These are phyloP conservation scores for Phoeniculus purpureus DNA, from an alignment of 2,797 vertebrate species.

Conservation along the genomic window DNA sequence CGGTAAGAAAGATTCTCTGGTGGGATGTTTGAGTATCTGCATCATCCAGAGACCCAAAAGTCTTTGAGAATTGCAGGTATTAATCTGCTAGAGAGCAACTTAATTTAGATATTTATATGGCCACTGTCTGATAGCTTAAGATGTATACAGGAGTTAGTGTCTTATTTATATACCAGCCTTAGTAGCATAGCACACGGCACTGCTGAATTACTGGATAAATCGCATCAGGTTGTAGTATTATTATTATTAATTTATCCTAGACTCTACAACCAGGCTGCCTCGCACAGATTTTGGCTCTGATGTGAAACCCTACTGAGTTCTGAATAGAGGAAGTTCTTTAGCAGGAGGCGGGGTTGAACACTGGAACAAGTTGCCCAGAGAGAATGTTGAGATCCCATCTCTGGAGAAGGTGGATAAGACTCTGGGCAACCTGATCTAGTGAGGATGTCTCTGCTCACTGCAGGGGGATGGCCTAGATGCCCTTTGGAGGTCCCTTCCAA, in stretches of 20 bases:
- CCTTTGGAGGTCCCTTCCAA: too few relatives aligned
- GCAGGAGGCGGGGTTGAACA: too few relatives aligned
- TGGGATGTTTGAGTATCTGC: not conserved
- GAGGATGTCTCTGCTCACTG: too few relatives aligned
- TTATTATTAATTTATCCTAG: not conserved
- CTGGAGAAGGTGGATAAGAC: too few relatives aligned
- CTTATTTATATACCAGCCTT: not conserved
- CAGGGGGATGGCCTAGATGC: too few relatives aligned
- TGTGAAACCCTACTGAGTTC: not conserved
- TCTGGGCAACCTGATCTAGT: too few relatives aligned
- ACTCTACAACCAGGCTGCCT: not conserved
- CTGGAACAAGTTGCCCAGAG: too few relatives aligned
- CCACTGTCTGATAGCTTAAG: not conserved
- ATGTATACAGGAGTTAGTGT: not conserved
- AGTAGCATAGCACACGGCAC: not conserved
- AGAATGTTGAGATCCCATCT: too few relatives aligned
- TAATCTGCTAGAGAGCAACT: not conserved
- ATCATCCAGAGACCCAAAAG: not conserved
- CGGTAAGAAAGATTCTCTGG: not conserved
- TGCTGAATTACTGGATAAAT: not conserved
- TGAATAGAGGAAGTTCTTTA: not conserved
- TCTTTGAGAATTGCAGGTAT: not conserved
- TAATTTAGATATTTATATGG: not conserved
- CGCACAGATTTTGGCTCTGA: not conserved
- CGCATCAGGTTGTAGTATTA: not conserved